Base-by-base conservation (phyloP, 2,888 invertebrate species). In the Vesta saturnalis region DNA sequence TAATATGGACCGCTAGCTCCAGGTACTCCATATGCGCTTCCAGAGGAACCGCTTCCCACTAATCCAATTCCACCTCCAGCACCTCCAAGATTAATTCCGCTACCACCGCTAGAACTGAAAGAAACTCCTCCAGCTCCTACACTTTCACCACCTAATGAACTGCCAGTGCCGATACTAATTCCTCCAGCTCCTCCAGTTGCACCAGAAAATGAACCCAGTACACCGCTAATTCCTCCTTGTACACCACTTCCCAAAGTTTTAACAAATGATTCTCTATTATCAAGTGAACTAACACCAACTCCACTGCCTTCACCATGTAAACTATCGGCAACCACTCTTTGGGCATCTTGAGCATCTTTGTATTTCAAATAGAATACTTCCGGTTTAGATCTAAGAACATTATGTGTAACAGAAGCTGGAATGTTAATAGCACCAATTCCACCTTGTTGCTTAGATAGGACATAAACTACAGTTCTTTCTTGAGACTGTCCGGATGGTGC, bases 1-100 rank as follows among this genome's bases (percentile, higher is more conserved):
- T 52, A 52, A 18, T 52, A 52, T 19, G 52, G 52, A 52, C 52
- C 52, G 19, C 52, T 52, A 21, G 52, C 52, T 5, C 52, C 52
- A 19, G 52, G 52, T 19, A n/a, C n/a, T 19, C 52, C 52, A 21
- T 19, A 52, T 8, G 4, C 4, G 52, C 52, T 52, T n/a, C 52
- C 52, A 52, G 52, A 52, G 12, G 1, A 1, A 19, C 52, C 12
- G 21, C 18, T 21, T n/a, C 18, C 52, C 10, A 19, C 19, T n/a
- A n/a, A 39, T 39, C 39, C 39, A 39, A 5, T n/a, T 1, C 18
- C 18, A 52, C 10, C n/a, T 21, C 19, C 18, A n/a, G 8, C 6
- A 49, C 30, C 30, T 6, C 46, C 14, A 10, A 19, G 8, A 2
- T 2, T 12, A n/a, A n/a, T 21, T 19, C 4, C 19, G 1, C 3